Base-by-base conservation (phyloP, 2,888 invertebrate genomes). In the Cybosia mesomella region DNA sequence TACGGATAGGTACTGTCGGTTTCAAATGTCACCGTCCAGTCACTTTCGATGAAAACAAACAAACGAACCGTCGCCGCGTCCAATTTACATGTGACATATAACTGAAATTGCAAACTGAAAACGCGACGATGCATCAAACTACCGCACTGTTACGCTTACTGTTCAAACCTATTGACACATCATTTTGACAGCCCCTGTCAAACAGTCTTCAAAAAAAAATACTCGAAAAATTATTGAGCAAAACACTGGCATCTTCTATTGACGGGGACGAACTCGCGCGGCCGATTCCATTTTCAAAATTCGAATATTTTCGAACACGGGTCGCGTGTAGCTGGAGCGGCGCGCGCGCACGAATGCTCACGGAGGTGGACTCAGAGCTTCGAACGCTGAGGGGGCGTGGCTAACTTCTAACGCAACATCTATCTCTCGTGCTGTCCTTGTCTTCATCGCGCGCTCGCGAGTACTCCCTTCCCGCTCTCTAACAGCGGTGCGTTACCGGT, bases 291-390 rank as follows among this genome's bases (percentile, higher is more conserved):
- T 90, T 74, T 76, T 73, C 80, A 74, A 74, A 74, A 77, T 73
- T 87, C 79, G 79, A 76, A 83, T 81, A 76, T 87, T 79, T 78
- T 86, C 82, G 84, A 85, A 85, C 79, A 77, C 88, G 75, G 82
- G 74, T 83, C 87, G 89, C 94, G 93, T 93, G 91, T 86, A 80
- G 75, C 87, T 87, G 82, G 83, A 79, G 82, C 92, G 91, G 93
- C 93, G 94, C 93, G 89, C 90, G 94, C 94, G 94, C 93, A 92
- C 93, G 92, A 95, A 94, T 95, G 93, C 89, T 85, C 85, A 77
- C 87, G 90, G 90, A 94, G 94, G 94, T 90, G 93, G 93, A 89
- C 85, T 91, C 90, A 83, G 87, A 86, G 87, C 86, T 87, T 86
- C 87, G 88, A 85, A 86, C 89, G 86, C 83, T 79, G 80, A 81